phyloP scores from a whole-genome alignment of 1,140 invertebrate genomes.

The Drosophila bocqueti region DNA sequence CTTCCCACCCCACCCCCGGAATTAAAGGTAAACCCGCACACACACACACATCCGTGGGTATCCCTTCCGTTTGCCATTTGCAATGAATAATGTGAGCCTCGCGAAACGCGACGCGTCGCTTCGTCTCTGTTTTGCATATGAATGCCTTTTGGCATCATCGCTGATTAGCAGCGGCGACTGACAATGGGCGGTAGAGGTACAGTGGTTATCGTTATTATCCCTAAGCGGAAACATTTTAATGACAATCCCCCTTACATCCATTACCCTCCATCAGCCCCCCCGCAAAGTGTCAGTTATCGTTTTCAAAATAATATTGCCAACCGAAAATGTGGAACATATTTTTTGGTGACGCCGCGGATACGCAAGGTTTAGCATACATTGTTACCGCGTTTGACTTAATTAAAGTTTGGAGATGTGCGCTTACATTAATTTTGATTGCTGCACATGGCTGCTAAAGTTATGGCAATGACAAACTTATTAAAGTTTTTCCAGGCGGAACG shows the following conservation, averaged over 20 bases:
- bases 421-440: slow-evolving; percentile 71
- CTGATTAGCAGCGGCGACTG: slow-evolving; percentile 77
- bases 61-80: slow-evolving; percentile 80
- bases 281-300: slow-evolving; percentile 72
- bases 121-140: slow-evolving; percentile 72
- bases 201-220: slow-evolving; percentile 21
- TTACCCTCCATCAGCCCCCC: neutral
- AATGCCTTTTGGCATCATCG: slow-evolving; percentile 71
- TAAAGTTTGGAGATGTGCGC: slow-evolving; percentile 61
- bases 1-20: slow-evolving; percentile 1
- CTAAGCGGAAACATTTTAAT: slow-evolving; percentile 78
- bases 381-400: slow-evolving; percentile 55
- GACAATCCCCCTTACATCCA: slow-evolving; percentile 49
- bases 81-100: slow-evolving; percentile 73
- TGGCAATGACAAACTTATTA: slow-evolving; percentile 52
- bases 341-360: slow-evolving; percentile 33
- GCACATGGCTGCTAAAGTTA: slow-evolving; percentile 56
- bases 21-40: slow-evolving; percentile 8
- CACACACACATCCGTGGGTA: slow-evolving; percentile 32
- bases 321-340: slow-evolving; percentile 11
- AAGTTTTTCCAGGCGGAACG: slow-evolving; percentile 14
- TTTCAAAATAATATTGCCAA: slow-evolving; percentile 77
- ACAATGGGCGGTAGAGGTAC: slow-evolving; percentile 52
- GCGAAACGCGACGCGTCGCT: slow-evolving; percentile 1
- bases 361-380: slow-evolving; percentile 62